Percentiles rank a stretch among this genome's conserved stretches.
Conservation (phyloP, 2,113 vertebrate genomes). For the Misgurnus anguillicaudatus region DNA sequence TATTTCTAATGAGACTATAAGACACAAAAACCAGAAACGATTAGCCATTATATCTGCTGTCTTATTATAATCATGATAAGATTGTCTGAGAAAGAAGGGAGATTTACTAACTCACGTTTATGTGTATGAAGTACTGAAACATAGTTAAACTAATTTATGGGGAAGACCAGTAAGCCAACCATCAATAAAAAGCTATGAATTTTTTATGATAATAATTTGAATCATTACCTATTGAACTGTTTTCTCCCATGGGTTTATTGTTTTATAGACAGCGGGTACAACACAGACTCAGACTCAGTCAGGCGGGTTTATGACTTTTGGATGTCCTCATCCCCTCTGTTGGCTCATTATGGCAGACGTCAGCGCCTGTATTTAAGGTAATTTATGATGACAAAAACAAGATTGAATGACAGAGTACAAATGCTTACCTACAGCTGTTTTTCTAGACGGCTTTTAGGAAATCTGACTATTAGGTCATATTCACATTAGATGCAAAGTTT, state of each 20-base stretch:
- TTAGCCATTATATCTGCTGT: conserved; percentile 41
- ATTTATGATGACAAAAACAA: conserved; percentile 35
- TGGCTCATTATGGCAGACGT: conserved; percentile 21
- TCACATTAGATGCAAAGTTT: background rate
- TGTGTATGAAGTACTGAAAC: background rate
- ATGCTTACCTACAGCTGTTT: conserved; percentile 34
- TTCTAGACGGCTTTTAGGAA: background rate
- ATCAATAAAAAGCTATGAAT: background rate
- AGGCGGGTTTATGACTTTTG: conserved; percentile 1
- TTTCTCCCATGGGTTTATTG: background rate
- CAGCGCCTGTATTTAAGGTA: conserved; percentile 25
- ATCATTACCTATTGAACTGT: background rate
- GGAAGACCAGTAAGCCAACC: background rate
- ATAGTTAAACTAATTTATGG: background rate
- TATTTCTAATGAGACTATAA: conserved; percentile 46
- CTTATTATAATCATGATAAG: conserved; percentile 53
- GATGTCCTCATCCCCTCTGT: conserved; percentile 7
- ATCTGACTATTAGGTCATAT: background rate
- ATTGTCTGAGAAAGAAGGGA: conserved; percentile 28
- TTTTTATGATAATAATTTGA: background rate
- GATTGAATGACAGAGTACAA: conserved; percentile 17
- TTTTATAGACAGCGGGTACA: background rate
- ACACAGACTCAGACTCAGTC: background rate
- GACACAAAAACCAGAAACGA: conserved; percentile 24
- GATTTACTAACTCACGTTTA: conserved; percentile 10